These are phyloP conservation scores for Zingel zingel DNA, from an alignment of 2,113 vertebrate species.

Conservation along the genomic window DNA sequence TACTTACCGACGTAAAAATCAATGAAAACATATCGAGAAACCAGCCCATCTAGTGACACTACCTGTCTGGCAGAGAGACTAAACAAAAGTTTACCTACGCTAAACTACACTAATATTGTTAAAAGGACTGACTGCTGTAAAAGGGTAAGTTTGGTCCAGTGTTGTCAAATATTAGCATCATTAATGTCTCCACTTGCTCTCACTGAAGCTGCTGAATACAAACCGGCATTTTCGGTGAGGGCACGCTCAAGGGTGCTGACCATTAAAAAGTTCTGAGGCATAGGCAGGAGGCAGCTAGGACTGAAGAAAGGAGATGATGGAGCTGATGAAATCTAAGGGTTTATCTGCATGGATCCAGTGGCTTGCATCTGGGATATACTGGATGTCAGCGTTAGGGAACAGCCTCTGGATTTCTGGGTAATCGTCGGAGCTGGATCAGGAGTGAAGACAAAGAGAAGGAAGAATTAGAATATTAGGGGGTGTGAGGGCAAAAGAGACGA, in stretches of 20 bases:
- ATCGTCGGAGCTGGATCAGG: slow-evolving; percentile 84
- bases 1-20: background rate
- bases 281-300: slow-evolving; percentile 69
- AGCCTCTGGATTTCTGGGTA: slow-evolving; percentile 90
- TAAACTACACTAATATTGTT: slow-evolving; percentile 38
- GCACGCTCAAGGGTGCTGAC: slow-evolving; percentile 23
- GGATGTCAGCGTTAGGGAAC: slow-evolving; percentile 89
- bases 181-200: slow-evolving; percentile 32
- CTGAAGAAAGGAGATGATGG: slow-evolving; percentile 88
- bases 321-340: slow-evolving; percentile 90
- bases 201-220: slow-evolving; percentile 53
- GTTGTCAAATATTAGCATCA: slow-evolving; percentile 53
- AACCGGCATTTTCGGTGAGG: slow-evolving; percentile 17
- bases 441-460: background rate
- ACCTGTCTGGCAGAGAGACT: slow-evolving; percentile 38
- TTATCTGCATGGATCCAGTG: slow-evolving; percentile 95
- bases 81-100: slow-evolving; percentile 30
- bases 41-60: slow-evolving; percentile 27
- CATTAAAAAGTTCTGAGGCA: slow-evolving; percentile 28
- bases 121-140: slow-evolving; percentile 39
- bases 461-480: background rate
- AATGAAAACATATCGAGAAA: slow-evolving; percentile 43
- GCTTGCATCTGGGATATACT: slow-evolving; percentile 90
- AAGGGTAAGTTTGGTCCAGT: slow-evolving; percentile 72
- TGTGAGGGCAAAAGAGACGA: no score